Percentiles rank a stretch among this genome's conserved stretches.
Conservation (phyloP, 23 tunicate genomes). For the Oikopleura dioica region DNA sequence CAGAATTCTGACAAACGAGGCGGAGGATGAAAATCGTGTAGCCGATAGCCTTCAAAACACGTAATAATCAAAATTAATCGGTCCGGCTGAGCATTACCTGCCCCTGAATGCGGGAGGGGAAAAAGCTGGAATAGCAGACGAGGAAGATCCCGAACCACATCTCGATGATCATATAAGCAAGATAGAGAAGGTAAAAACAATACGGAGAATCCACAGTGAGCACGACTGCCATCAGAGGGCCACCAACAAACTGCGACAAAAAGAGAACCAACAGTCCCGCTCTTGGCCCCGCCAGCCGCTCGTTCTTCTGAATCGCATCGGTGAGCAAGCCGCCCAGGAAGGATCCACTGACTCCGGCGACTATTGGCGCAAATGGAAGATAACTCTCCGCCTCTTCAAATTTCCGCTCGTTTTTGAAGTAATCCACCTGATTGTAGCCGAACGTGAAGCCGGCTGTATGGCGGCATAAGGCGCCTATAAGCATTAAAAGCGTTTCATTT, state of each 20-base stretch:
- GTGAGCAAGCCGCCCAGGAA: background rate
- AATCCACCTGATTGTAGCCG: background rate
- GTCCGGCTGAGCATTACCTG: too few relatives aligned
- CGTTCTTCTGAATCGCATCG: background rate
- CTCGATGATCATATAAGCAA: background rate
- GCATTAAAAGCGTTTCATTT: background rate
- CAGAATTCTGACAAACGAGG: background rate
- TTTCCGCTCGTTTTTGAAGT: background rate
- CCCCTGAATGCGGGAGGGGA: background rate
- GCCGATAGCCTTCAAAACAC: too few relatives aligned
- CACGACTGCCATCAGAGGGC: background rate
- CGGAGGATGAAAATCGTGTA: background rate
- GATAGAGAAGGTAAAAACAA: background rate
- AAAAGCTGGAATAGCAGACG: background rate
- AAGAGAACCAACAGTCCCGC: background rate
- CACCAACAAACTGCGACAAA: background rate
- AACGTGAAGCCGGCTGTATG: conserved; percentile 3
- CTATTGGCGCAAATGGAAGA: background rate
- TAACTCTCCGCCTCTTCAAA: background rate
- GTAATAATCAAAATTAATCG: too few relatives aligned
- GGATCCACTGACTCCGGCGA: conserved; percentile 1
- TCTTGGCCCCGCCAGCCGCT: background rate
- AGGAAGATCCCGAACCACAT: conserved; percentile 2
- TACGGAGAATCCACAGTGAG: background rate
- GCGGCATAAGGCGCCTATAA: background rate